Conservation (phyloP, 1,140 invertebrate species). For the Radopholus similis region DNA sequence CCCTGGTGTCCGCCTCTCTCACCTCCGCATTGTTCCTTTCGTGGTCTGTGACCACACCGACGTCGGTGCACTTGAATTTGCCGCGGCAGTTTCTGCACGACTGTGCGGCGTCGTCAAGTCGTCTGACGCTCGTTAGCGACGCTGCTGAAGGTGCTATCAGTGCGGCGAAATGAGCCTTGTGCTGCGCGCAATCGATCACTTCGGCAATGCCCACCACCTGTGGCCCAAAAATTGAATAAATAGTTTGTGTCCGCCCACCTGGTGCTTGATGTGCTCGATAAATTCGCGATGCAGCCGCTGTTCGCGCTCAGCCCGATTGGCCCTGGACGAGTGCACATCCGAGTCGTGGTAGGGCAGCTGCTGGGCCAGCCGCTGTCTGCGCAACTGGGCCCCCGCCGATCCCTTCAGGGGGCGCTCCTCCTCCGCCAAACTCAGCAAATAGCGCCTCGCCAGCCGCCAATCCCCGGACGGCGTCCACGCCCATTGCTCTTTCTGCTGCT, state of each 20-base stretch:
- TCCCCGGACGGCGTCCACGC: conserved; percentile 33
- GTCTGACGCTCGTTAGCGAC: not conserved
- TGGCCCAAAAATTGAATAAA: conserved; percentile 23
- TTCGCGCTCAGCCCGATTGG: conserved; percentile 12
- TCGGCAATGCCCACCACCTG: conserved; percentile 43
- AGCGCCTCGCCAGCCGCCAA: conserved; percentile 65
- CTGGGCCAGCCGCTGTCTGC: conserved; percentile 73
- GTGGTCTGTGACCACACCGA: conserved; percentile 29
- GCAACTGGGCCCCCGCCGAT: conserved; percentile 70
- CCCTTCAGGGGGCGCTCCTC: conserved; percentile 73
- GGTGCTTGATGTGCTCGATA: conserved; percentile 30
- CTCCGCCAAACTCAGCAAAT: conserved; percentile 72
- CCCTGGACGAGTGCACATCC: conserved; percentile 23
- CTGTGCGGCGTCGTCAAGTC: conserved; percentile 2
- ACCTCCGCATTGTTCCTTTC: not conserved
- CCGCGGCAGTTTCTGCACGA: conserved; percentile 21
- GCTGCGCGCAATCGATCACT: conserved; percentile 31
- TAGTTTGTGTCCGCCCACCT: not conserved
- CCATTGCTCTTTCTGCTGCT: not conserved
- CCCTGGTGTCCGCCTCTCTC: not conserved
- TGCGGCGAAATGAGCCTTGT: conserved; percentile 1
- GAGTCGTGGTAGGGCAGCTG: conserved; percentile 62
- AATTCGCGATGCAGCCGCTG: conserved; percentile 27
- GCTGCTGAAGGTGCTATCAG: too few species aligned
- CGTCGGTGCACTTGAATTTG: conserved; percentile 19